Evolutionary conservation across 2,113 vertebrate species (phyloP).

Genomic region (Tenrec ecaudatus): DNA sequence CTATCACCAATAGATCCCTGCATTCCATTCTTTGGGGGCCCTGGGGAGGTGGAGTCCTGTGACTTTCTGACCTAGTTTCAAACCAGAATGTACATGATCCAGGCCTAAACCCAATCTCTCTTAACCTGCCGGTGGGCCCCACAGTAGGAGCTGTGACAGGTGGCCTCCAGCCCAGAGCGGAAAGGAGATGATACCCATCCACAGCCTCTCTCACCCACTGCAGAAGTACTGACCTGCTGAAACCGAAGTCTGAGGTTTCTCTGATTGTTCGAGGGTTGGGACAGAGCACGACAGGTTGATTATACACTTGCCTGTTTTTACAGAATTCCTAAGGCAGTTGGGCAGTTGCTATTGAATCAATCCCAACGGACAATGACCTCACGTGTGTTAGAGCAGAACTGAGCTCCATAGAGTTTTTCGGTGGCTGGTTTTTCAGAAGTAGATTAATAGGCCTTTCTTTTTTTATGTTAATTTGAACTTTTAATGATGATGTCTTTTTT

Average conservation of each 20-base stretch:
- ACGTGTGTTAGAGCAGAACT: background rate
- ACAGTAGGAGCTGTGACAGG: too few relatives aligned
- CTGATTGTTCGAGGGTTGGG: rapidly evolving
- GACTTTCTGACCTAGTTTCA: background rate
- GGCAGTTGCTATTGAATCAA: background rate
- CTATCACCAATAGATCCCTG: background rate
- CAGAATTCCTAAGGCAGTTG: background rate
- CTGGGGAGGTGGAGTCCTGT: background rate
- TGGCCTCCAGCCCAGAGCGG: too few relatives aligned
- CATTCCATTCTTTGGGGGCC: background rate
- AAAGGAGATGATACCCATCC: too few relatives aligned
- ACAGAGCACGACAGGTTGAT: background rate
- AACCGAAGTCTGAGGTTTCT: too few relatives aligned
- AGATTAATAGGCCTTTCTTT: background rate
- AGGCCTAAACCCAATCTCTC: background rate
- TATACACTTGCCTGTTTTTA: background rate
- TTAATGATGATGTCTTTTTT: too few relatives aligned
- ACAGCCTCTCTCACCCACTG: too few relatives aligned
- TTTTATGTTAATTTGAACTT: too few relatives aligned
- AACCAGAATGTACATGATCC: background rate
- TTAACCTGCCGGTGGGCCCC: background rate
- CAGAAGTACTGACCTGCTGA: too few relatives aligned
- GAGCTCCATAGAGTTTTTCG: background rate
- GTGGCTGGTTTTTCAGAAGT: background rate
- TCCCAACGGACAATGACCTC: background rate